Evolutionary conservation across 2,797 vertebrate genomes (phyloP), one percentile per base, ranked within the genome.

Genomic region (Hapalemur alaotrensis): DNA sequence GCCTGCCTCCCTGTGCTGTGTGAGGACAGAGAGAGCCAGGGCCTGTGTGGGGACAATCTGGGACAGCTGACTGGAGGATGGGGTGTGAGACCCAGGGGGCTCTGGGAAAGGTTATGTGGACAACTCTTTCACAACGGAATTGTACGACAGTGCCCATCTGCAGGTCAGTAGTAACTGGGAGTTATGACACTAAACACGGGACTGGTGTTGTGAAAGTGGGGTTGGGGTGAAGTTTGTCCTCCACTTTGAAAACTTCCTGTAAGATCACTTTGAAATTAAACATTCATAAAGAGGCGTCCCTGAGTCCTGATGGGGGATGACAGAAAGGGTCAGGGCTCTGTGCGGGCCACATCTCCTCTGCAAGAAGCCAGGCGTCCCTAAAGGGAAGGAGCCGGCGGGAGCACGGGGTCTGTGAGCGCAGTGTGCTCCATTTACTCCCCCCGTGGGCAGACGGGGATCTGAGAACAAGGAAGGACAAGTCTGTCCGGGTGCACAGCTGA

Each of bases 321-420:
- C 18, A 32, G 48, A 67, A 50, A 5, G 15, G 22, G 61, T 11
- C 13, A 4, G 1, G 4, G 8, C 8, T 35, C 35, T 20, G 7
- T 14, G 20, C 22, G 18, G 50, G 20, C 38, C 48, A 14, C 17
- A 1, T 38, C 6, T 9, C 13, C 59, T 54, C 46, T 30, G 12
- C 7, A 48, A 54, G 22, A 32, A 67, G 18, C 32, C 63, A 67
- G 43, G 43, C 5, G 1, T 61, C 63, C 63, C 59, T 57, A 28
- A 28, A 20, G 52, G 25, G 14, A 38, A 57, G 20, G 46, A 9
- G 28, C 32, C 5, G 22, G 48, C 23, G 6, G 22, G 14, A 25
- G 12, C 0, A 0, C 4, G 4, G 4, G 0, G 13, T 14, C 14
- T 5, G 5, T 0, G 3, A 59, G 6, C 4, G 3, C 11, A 38